phyloP scores from a whole-genome alignment of 2,797 vertebrate species.

The Hafferia zeledoni region DNA sequence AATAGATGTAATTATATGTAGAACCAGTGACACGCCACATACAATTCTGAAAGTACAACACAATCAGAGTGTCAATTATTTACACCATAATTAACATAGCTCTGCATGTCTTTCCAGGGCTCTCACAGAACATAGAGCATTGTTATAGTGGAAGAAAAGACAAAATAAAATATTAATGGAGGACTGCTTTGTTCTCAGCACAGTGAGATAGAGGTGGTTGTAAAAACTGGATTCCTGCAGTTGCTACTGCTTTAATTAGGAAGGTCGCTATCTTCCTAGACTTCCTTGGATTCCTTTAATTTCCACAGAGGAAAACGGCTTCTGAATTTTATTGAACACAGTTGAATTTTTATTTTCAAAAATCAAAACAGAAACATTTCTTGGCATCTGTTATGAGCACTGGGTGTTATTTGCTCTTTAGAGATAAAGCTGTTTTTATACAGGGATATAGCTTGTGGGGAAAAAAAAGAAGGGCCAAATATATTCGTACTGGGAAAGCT shows the following conservation, averaged over 20 bases:
- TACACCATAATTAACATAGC: slow-evolving; percentile 85
- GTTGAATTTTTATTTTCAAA: slow-evolving; percentile 85
- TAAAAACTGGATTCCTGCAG: slow-evolving; percentile 84
- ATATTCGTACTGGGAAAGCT: slow-evolving; percentile 77
- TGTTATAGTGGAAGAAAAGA: slow-evolving; percentile 94
- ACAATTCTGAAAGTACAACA: slow-evolving; percentile 72
- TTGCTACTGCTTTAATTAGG: slow-evolving; percentile 92
- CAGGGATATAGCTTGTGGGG: slow-evolving; percentile 73
- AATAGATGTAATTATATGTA: slow-evolving; percentile 71
- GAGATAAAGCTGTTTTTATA: slow-evolving; percentile 83
- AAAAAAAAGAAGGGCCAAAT: slow-evolving; percentile 74
- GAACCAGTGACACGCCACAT: slow-evolving; percentile 57
- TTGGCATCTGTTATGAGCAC: slow-evolving; percentile 84
- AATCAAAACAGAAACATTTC: slow-evolving; percentile 86
- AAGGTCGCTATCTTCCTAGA: slow-evolving; percentile 85
- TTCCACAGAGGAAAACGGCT: slow-evolving; percentile 84
- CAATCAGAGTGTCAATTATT: slow-evolving; percentile 83
- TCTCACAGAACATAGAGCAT: slow-evolving; percentile 81
- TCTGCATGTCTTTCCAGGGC: slow-evolving; percentile 83
- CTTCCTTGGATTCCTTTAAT: slow-evolving; percentile 88
- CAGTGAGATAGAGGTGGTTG: slow-evolving; percentile 84
- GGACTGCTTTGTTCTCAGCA: slow-evolving; percentile 90
- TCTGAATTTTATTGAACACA: slow-evolving; percentile 85
- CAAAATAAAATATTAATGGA: slow-evolving; percentile 96
- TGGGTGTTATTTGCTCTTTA: slow-evolving; percentile 86